Base-by-base conservation (phyloP, 2,113 vertebrate species). In the Vulpes lagopus region DNA sequence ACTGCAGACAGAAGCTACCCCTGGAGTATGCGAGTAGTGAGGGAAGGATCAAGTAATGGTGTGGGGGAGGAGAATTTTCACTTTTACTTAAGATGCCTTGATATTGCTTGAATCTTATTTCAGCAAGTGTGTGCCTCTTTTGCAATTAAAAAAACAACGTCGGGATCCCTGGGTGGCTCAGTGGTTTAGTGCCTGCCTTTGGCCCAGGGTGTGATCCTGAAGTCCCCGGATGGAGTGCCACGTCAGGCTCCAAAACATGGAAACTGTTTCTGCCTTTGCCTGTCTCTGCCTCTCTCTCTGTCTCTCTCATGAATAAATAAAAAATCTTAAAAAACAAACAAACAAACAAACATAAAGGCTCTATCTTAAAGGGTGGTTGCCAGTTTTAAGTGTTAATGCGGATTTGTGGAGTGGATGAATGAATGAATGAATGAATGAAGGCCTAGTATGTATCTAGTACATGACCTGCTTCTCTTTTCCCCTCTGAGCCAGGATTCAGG, bases 61-160 rank as follows among this genome's bases (percentile, higher is more conserved):
- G 27, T n/a, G 43, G 2, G 9, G 5, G 35, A 25, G 16, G 14
- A 25, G 53, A 30, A 59, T 49, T 78, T 60, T 90, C 35, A 15
- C 60, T 90, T 94, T 59, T 43, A 60, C 55, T 90, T 93, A 74
- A 19, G 82, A 65, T n/a, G 23, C 30, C 23, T 96, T 27, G 57
- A 49, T 73, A 43, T 19, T 17, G 16, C 88, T 95, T 81, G 38
- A 55, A 51, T 90, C 93, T 93, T 87, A 60, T 92, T 91, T 97
- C 43, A 69, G 67, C 11, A 67, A 89, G 76, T 86, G 30, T 49
- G 62, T 62, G 35, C 80, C 25, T 60, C 17, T 57, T 65, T 64
- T 51, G 17, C 82, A 65, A 79, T 59, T 30, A 59, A 43, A 67
- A 82, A 62, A 12, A 53, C 43, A 43, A 43, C 7, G 43, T 43